These are phyloP conservation scores for Metallyticus violacea DNA, from an alignment of 2,888 invertebrate genomes.

Conservation along the genomic window DNA sequence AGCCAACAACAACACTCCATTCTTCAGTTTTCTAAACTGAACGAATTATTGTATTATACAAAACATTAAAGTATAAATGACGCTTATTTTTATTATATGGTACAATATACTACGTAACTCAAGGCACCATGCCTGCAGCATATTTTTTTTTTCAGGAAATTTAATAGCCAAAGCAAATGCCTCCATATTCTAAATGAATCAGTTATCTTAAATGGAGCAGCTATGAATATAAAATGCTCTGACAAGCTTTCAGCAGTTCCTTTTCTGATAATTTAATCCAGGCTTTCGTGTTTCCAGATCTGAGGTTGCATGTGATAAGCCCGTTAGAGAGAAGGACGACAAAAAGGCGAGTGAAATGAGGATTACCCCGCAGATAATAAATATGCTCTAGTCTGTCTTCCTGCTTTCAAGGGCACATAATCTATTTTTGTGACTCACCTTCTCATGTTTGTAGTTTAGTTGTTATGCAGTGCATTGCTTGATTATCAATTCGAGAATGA, in stretches of 20 bases:
- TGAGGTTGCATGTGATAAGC: background rate
- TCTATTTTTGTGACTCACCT: too few relatives aligned
- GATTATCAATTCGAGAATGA: too few relatives aligned
- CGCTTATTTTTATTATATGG: too few relatives aligned
- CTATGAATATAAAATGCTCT: background rate
- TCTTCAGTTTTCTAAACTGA: too few relatives aligned
- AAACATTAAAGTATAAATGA: too few relatives aligned
- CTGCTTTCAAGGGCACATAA: too few relatives aligned
- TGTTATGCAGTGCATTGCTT: background rate
- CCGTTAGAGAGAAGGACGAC: background rate
- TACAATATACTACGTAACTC: too few relatives aligned
- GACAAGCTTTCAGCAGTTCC: background rate
- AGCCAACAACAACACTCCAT: too few relatives aligned
- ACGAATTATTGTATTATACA: too few relatives aligned
- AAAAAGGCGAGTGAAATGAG: background rate
- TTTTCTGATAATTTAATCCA: background rate
- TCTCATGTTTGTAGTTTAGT: background rate
- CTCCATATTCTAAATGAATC: background rate
- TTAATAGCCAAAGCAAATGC: too few relatives aligned
- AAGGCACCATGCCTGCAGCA: too few relatives aligned
- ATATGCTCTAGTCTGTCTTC: background rate
- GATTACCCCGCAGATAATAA: background rate
- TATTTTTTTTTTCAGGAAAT: too few relatives aligned
- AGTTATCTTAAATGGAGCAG: background rate
- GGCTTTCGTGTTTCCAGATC: background rate